Base-by-base conservation (phyloP, 2,113 vertebrate species). In the Taxidea taxus region DNA sequence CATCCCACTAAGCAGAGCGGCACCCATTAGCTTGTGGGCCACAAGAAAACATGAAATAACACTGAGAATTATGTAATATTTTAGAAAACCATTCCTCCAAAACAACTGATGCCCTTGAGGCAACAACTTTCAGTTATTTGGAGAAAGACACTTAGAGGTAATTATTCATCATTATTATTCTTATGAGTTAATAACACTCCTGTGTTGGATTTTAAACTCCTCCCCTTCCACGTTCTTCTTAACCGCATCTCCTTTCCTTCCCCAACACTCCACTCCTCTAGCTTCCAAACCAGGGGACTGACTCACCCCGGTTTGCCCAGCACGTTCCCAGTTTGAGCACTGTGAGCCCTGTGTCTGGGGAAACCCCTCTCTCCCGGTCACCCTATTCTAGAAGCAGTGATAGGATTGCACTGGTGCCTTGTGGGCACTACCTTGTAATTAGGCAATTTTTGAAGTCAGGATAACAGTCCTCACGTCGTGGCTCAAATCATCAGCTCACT, bases 101-200 rank as follows among this genome's bases (percentile, higher is more conserved):
- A 91, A 92, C 78, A 93, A 62, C 82, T 66, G 88, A 80, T 58
- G 66, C 80, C 94, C 83, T 86, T 0, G 2, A 95, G 92, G 87
- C 84, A 72, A 87, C 56, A 85, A 3, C 66, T 81, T 81, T 84
- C 75, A 85, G 56, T 93, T 81, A 90, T 74, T 95, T 64, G n/a
- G 85, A 87, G 70, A 96, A 75, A 98, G 11, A 34, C 90, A 94
- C 18, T 96, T 96, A 94, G 2, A 31, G 85, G 74, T 84, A 90
- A 96, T 97, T 96, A 96, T 90, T 87, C 87, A 7, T 72, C 39
- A 34, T 93, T 80, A 92, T 90, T 92, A 37, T 94, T 91, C 80
- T 87, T 34, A 23, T 58, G 44, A 23, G 72, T 93, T 87, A 75
- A 75, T 80, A 81, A 72, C 15, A 25, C 31, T 66, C 89, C 11